phyloP scores from a whole-genome alignment of 2,797 vertebrate species.

The Columba guinea region DNA sequence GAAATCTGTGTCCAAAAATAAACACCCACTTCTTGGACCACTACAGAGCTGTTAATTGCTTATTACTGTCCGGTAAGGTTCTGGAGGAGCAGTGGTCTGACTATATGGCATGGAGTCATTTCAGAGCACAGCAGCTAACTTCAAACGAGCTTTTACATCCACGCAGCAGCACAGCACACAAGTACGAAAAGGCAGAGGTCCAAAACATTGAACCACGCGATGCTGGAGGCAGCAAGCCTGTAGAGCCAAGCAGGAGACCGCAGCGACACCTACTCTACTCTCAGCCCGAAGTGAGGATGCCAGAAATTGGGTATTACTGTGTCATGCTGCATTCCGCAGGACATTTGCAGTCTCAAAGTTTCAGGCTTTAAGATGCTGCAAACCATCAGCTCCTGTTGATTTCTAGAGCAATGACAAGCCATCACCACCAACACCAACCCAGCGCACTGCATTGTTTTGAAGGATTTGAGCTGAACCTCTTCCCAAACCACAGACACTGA shows the following conservation, averaged over 20 bases:
- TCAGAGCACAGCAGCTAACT: not conserved
- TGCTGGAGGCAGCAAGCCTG: not conserved
- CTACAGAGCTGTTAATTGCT: not conserved
- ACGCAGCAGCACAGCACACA: not conserved
- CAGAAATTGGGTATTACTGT: not conserved
- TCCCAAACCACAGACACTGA: not conserved
- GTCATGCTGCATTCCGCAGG: not conserved
- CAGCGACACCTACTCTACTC: not conserved
- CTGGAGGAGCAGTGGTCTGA: not conserved
- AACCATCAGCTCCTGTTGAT: not conserved
- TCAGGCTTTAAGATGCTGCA: not conserved
- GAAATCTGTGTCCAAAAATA: not conserved
- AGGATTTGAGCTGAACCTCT: not conserved
- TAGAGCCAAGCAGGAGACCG: rapidly evolving
- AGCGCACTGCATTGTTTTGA: not conserved
- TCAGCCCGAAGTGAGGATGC: rapidly evolving
- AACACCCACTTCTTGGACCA: not conserved
- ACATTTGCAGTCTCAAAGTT: not conserved
- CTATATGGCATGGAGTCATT: rapidly evolving
- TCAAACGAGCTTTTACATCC: not conserved
- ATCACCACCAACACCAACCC: not conserved
- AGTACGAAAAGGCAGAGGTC: not conserved
- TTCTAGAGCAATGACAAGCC: not conserved
- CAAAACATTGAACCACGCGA: rapidly evolving
- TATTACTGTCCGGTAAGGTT: not conserved